Base-by-base conservation (phyloP, 2,888 invertebrate genomes). In the Chloroclystis v-ata region DNA sequence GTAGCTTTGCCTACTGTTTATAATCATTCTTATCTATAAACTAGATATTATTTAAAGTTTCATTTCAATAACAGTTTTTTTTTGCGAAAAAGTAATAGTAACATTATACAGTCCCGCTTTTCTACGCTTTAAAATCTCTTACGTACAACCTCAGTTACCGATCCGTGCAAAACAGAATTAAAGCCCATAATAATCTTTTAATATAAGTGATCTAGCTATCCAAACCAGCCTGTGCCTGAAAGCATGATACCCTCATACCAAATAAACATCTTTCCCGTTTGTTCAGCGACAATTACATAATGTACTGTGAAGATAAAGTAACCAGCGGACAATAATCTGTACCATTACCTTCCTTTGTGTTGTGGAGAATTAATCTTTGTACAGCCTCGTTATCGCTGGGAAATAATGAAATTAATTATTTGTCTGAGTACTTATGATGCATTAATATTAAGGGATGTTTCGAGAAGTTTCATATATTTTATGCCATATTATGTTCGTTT, bases 331-430 rank as follows among this genome's bases (percentile, higher is more conserved):
- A 54, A 54, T 57, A 59, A 61, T 59, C 54, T 54, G 49, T 16
- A 43, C 47, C 53, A 56, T 63, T 59, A 54, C 56, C 56, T 55
- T 43, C 58, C 56, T 58, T 69, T 66, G 63, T 63, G 62, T 60
- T 35, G 58, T 56, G 56, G 47, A 57, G 63, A 65, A 68, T 70
- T 67, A 65, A 69, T 69, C 63, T 53, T 49, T 53, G 43, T 57
- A 57, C 60, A 69, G 63, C 62, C 63, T 64, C 60, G 63, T 67
- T 67, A 69, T 61, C 41, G 40, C 42, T 49, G 28, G 28, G 29
- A 44, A 28, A 35, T 35, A 41, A 37, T 33, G 35, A 43, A 30
- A 37, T 24, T 35, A 11, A 11, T 33, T 33, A 33, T 30, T 30
- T 10, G 32, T 16, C 32, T 33, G 32, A 33, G 13, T 33, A 33